Evolutionary conservation across 1,140 invertebrate genomes (phyloP), one percentile per base, ranked within the genome.

Genomic region (Asobara japonica): DNA sequence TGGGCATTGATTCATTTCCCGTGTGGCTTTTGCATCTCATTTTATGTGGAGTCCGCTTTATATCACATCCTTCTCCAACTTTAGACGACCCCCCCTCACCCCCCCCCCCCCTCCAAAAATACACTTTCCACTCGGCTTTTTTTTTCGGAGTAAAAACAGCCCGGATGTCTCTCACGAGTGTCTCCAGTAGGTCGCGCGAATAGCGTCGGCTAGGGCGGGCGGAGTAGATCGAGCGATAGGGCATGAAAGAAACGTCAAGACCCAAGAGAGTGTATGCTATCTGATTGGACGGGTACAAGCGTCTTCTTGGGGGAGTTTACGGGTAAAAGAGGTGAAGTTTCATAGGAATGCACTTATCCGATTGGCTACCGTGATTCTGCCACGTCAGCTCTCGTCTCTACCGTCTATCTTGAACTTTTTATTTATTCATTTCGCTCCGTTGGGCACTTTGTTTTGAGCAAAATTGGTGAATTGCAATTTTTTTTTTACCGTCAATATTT

Each of bases 331-430:
- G 51, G 51, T 56, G 51, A 56, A 76, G 76, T 73, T 82, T 78
- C 82, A 83, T 81, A 83, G 80, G 82, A 85, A 86, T 83, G 83
- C 80, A 86, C 81, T 87, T 87, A 87, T 86, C 84, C 83, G 85
- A 86, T 87, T 87, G 86, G 86, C 84, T 81, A 71, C 33, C 69
- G 80, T 82, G 80, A 85, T 85, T 87, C 79, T 73, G 80, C 78
- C 78, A 80, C 81, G 82, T 86, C 85, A 86, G 84, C 84, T 82
- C 78, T 69, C 65, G 69, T 78, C 77, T 80, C 72, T 72, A 27
- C 65, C 69, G 36, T 48, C 61, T 72, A 64, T 45, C 38, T 60
- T 27, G 16, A 18, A 25, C 6, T 25, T 56, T 56, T 56, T 45
- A 45, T 45, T 25, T 56, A 56, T 56, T 56, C 51, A 56, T 56